Evolutionary conservation across 2,888 invertebrate genomes (phyloP).

Genomic region (Pomacea canaliculata): DNA sequence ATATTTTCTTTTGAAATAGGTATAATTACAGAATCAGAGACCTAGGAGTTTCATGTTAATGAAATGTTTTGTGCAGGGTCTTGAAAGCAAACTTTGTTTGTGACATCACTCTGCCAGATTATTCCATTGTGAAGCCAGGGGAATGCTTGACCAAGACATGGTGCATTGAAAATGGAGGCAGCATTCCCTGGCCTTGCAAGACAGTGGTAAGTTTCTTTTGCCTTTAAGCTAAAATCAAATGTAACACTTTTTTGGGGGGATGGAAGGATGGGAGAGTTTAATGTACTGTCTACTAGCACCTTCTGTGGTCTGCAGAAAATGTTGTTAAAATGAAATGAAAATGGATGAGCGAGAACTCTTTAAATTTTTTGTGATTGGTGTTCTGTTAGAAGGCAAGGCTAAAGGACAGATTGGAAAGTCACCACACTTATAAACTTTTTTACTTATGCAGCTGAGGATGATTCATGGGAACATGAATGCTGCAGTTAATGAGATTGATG

Average conservation of each 20-base stretch:
- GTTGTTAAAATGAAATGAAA: no score
- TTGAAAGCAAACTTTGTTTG: constrained; percentile 55
- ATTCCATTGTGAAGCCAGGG: constrained; percentile 59
- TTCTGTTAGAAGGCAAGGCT: no score
- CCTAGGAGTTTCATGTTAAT: no score
- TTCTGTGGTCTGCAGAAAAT: no score
- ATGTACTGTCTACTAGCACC: no score
- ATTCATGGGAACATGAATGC: constrained; percentile 54
- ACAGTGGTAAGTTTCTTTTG: constrained; percentile 51
- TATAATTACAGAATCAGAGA: no score
- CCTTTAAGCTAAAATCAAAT: background rate
- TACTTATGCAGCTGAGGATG: constrained; percentile 40
- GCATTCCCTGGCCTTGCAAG: constrained; percentile 55
- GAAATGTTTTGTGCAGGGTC: constrained; percentile 18
- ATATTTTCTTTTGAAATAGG: no score
- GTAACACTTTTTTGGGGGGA: background rate
- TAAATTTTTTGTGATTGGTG: no score
- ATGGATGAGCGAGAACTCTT: no score
- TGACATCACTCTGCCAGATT: constrained; percentile 67
- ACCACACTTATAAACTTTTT: background rate
- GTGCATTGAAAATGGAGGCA: constrained; percentile 67
- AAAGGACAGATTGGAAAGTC: no score
- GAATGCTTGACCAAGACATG: constrained; percentile 65
- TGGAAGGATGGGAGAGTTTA: background rate
- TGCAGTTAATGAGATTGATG: constrained; percentile 44